Evolutionary conservation across 2,113 vertebrate genomes (phyloP).

Genomic region (Hippocampus zosterae): DNA sequence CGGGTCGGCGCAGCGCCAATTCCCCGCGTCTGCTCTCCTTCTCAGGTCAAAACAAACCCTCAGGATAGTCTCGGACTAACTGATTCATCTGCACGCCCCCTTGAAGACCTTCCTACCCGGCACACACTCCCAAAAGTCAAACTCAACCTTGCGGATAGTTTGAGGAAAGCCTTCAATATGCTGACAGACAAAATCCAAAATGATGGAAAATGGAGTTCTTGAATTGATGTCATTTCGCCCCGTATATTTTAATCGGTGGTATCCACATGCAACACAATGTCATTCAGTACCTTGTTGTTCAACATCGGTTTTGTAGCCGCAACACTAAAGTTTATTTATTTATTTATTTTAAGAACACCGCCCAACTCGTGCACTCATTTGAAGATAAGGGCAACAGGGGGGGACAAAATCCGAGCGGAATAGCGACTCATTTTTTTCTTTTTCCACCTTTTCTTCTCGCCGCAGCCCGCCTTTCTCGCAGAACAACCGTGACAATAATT

Average conservation of each 20-base stretch:
- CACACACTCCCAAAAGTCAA: background rate
- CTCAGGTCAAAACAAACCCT: background rate
- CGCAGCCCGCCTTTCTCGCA: slow-evolving; percentile 74
- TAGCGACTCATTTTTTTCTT: slow-evolving; percentile 21
- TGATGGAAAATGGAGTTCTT: background rate
- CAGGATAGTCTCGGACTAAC: background rate
- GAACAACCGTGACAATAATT: slow-evolving; percentile 77
- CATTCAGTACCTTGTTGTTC: slow-evolving; percentile 16
- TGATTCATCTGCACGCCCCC: background rate
- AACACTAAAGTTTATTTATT: slow-evolving; percentile 6
- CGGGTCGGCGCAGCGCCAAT: background rate
- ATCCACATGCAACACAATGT: background rate
- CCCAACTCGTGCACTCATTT: slow-evolving; percentile 31
- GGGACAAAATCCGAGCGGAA: slow-evolving; percentile 31
- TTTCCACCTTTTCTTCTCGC: slow-evolving; percentile 35
- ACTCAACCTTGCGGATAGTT: background rate
- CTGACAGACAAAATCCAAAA: background rate
- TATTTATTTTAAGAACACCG: slow-evolving; percentile 2
- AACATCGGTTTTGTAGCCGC: slow-evolving; percentile 4
- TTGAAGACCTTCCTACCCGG: background rate
- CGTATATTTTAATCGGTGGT: background rate
- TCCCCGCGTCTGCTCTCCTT: background rate
- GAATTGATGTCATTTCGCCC: background rate
- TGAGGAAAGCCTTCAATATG: background rate
- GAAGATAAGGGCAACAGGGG: slow-evolving; percentile 30